Evolutionary conservation across 2,113 vertebrate species (phyloP).

Genomic region (Calonectris borealis): DNA sequence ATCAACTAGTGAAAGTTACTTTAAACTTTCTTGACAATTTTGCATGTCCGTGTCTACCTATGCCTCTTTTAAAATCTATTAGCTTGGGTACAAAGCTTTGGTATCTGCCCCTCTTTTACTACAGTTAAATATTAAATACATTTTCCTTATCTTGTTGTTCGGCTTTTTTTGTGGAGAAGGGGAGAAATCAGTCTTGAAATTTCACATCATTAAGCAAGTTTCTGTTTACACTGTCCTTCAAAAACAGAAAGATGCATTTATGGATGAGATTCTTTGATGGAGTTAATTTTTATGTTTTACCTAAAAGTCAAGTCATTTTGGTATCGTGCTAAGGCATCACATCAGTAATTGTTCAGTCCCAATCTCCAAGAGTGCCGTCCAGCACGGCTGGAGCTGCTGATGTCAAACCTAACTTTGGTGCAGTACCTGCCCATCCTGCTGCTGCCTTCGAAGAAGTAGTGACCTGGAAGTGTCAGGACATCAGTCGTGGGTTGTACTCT

Average conservation of each 20-base stretch:
- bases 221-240: neutral
- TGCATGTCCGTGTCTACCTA: neutral
- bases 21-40: neutral
- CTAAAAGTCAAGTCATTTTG: neutral
- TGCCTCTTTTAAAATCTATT: neutral
- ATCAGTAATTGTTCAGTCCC: neutral
- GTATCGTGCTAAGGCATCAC: neutral
- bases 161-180: neutral
- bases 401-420: neutral
- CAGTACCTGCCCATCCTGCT: neutral
- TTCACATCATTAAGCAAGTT: neutral
- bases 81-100: neutral
- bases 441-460: neutral
- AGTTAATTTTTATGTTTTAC: neutral
- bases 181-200: neutral
- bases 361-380: fast-evolving
- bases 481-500: neutral
- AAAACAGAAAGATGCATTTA: neutral
- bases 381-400: neutral
- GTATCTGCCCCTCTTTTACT: neutral
- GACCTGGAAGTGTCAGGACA: neutral
- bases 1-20: neutral
- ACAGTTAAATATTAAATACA: neutral
- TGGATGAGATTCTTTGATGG: neutral
- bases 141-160: neutral